Conservation (phyloP, 2,797 vertebrate genomes). For the Bucorvus abyssinicus region DNA sequence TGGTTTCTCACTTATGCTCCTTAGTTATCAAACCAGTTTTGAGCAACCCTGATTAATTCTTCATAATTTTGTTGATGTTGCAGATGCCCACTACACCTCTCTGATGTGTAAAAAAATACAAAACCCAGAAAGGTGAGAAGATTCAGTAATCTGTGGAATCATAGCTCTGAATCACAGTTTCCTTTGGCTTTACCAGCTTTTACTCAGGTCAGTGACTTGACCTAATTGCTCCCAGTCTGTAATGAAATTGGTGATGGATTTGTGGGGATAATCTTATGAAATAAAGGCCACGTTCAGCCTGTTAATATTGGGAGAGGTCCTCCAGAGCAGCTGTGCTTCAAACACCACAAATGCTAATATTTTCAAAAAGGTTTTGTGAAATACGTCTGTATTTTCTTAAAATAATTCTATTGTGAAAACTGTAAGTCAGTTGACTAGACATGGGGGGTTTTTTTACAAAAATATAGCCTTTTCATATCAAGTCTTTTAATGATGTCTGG, state of each 20-base stretch:
- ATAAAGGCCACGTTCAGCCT: not conserved
- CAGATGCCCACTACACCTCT: not conserved
- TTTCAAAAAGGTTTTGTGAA: not conserved
- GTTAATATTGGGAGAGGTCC: not conserved
- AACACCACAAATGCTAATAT: not conserved
- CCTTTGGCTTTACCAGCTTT: not conserved
- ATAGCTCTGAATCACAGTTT: not conserved
- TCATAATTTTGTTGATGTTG: not conserved
- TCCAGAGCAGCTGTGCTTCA: not conserved
- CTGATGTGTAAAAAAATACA: not conserved
- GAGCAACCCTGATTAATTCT: not conserved
- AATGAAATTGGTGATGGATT: not conserved
- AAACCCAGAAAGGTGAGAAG: not conserved
- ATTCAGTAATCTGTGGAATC: not conserved
- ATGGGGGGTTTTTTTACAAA: fast-evolving
- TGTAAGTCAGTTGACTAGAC: not conserved
- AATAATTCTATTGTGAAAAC: not conserved
- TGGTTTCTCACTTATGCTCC: not conserved
- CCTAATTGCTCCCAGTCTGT: not conserved
- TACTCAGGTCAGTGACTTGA: not conserved
- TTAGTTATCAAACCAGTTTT: not conserved
- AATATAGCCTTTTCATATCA: not conserved
- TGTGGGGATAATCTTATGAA: not conserved
- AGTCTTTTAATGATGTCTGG: not conserved
- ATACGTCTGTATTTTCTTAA: not conserved